Conservation (phyloP, 2,797 vertebrate species). For the Hippoglossus hippoglossus region DNA sequence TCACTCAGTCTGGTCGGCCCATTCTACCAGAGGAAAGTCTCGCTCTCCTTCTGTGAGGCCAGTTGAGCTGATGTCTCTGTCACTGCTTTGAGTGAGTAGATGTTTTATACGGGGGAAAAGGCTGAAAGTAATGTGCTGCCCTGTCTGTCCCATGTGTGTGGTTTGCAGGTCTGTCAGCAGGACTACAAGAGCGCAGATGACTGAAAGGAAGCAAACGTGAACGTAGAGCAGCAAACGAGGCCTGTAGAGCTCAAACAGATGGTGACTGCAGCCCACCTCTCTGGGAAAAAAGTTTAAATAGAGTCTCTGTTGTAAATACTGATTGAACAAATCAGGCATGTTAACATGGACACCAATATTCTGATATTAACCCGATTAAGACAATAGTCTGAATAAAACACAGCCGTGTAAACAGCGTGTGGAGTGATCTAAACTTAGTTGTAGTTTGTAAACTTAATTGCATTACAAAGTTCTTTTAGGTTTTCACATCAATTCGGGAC, state of each 20-base stretch:
- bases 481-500: too few species aligned
- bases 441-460: too few species aligned
- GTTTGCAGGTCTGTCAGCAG: conserved; percentile 73
- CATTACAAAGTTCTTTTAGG: too few species aligned
- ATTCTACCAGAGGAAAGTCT: conserved; percentile 37
- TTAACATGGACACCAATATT: too few species aligned
- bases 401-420: too few species aligned
- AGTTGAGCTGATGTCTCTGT: conserved; percentile 64
- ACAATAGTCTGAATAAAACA: too few species aligned
- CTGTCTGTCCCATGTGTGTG: conserved; percentile 64
- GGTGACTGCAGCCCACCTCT: neutral
- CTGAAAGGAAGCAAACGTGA: conserved; percentile 65
- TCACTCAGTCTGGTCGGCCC: conserved; percentile 63
- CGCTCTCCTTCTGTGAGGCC: conserved; percentile 35
- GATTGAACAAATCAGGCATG: neutral
- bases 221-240: conserved; percentile 31
- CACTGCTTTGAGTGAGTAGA: conserved; percentile 58
- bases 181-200: conserved; percentile 56
- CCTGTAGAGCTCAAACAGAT: conserved; percentile 22
- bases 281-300: neutral
- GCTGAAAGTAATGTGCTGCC: conserved; percentile 50
- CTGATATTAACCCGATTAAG: too few species aligned
- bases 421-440: too few species aligned
- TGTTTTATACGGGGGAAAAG: conserved; percentile 55
- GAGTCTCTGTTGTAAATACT: neutral